These are phyloP conservation scores for Pygocentrus nattereri DNA, from an alignment of 2,797 vertebrate species.

Conservation along the genomic window DNA sequence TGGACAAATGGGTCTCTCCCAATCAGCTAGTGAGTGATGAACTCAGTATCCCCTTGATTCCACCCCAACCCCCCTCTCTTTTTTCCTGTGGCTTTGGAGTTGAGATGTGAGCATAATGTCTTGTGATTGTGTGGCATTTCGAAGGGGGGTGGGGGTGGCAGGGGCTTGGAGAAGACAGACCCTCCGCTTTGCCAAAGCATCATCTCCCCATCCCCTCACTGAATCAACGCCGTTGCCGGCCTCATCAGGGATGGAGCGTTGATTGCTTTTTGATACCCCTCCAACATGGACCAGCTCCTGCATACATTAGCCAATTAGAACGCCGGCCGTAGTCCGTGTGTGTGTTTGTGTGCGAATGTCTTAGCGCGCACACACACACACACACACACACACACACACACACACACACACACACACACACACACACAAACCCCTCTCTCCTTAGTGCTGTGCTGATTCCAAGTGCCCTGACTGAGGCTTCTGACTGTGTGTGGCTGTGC, in stretches of 20 bases:
- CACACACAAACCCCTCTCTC: slow-evolving; percentile 12
- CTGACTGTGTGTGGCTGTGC: not conserved
- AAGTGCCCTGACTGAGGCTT: slow-evolving; percentile 16
- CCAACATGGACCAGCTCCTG: slow-evolving; percentile 83
- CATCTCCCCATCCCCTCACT: slow-evolving; percentile 77
- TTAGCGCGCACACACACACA: slow-evolving; percentile 6
- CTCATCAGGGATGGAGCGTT: slow-evolving; percentile 87
- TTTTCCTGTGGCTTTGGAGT: slow-evolving; percentile 74
- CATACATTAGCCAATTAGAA: slow-evolving; percentile 85
- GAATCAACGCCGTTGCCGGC: slow-evolving; percentile 76
- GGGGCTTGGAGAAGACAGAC: slow-evolving; percentile 71
- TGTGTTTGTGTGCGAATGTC: slow-evolving; percentile 18
- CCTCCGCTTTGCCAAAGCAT: slow-evolving; percentile 74
- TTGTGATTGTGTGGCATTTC: slow-evolving; percentile 82
- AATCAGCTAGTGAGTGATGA: slow-evolving; percentile 71
- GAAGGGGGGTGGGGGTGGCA: slow-evolving; percentile 6
- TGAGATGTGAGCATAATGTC: slow-evolving; percentile 82
- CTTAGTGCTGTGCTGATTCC: slow-evolving; percentile 29
- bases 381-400: slow-evolving; percentile 23
- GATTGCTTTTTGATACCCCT: slow-evolving; percentile 88
- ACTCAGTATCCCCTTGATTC: slow-evolving; percentile 73
- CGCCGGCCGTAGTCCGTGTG: slow-evolving; percentile 67
- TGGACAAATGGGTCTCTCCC: slow-evolving; percentile 73
- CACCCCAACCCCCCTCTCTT: slow-evolving; percentile 11
- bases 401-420: slow-evolving; percentile 11